Evolutionary conservation across 2,797 vertebrate species (phyloP), one percentile per base, ranked within the genome.

Genomic region (Clarias pachynema): DNA sequence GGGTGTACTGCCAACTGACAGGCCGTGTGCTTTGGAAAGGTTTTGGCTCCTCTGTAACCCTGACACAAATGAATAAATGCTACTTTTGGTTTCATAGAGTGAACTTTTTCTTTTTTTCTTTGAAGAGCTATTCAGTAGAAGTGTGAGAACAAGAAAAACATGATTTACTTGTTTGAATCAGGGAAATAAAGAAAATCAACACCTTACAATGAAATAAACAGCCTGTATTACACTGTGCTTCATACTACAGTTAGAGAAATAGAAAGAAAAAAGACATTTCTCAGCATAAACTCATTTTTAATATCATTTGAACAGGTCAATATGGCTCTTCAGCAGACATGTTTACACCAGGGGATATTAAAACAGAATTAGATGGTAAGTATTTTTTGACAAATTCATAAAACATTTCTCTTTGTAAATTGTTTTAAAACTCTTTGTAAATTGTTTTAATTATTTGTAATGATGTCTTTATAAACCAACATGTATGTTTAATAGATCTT

Each of bases 271-370:
- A 40, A 66, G 2, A 78, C 26, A 26, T 29, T n/a, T 79, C 26
- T 31, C 5, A 22, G 37, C 56, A 1, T 57, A 34, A 80, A 53
- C 20, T n/a, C 5, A 26, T 37, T 60, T 49, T 8, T 37, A 34
- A 63, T 85, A 14, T 65, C 29, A 15, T 59, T 57, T 82, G 37
- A 14, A 63, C 89, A 97, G 96, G 94, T 85, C 96, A 96, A 72
- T 96, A 94, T 79, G 94, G 94, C 89, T 53, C 85, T 87, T 65
- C 85, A 62, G 95, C 93, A 57, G 96, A 96, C 81, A 90, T 96
- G 86, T 95, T 96, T 79, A 94, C 94, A 86, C 89, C 95, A 60
- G 94, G 94, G 80, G 96, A 96, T 37, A 95, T 97, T 91, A 97
- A 97, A 91, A 94, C 95, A 57, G 96, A 97, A 87, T 94, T 96